A percentile compares a stretch with the other conserved stretches of the same genome.
Evolutionary conservation across 2,113 vertebrate species (phyloP).

Genomic region (Physeter macrocephalus): DNA sequence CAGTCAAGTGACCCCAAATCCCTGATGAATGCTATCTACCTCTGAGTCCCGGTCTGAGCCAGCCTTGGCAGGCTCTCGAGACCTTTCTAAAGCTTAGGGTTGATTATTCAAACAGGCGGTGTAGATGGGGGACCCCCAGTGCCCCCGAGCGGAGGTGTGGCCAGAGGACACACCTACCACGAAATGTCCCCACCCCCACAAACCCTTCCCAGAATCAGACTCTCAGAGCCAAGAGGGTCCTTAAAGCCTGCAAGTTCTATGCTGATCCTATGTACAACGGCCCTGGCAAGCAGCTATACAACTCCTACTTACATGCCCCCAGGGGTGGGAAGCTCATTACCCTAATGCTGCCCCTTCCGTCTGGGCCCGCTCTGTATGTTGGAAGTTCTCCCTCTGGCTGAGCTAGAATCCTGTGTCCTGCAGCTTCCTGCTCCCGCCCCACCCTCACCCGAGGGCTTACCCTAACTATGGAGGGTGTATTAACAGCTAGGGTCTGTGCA

Average conservation of each 20-base stretch:
- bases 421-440: background rate
- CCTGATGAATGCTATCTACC: background rate
- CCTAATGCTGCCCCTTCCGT: background rate
- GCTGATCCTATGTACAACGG: background rate
- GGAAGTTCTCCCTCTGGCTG: background rate
- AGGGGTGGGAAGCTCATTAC: background rate
- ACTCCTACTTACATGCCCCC: background rate
- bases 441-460: background rate
- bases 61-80: background rate
- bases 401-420: background rate
- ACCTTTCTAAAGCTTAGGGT: background rate
- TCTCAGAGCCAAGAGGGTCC: background rate
- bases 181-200: background rate
- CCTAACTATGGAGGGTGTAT: background rate
- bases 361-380: background rate
- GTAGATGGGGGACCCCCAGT: rapidly evolving
- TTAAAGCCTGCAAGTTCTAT: background rate
- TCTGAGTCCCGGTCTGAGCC: background rate
- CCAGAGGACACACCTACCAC: background rate
- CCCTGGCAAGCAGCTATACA: background rate
- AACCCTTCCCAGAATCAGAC: background rate
- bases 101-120: background rate
- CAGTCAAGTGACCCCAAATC: background rate
- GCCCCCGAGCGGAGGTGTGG: background rate
- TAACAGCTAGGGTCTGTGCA: background rate